A percentile compares a stretch with the other conserved stretches of the same genome.
Conservation (phyloP, 2,888 invertebrate species). For the Agriotes lineatus region DNA sequence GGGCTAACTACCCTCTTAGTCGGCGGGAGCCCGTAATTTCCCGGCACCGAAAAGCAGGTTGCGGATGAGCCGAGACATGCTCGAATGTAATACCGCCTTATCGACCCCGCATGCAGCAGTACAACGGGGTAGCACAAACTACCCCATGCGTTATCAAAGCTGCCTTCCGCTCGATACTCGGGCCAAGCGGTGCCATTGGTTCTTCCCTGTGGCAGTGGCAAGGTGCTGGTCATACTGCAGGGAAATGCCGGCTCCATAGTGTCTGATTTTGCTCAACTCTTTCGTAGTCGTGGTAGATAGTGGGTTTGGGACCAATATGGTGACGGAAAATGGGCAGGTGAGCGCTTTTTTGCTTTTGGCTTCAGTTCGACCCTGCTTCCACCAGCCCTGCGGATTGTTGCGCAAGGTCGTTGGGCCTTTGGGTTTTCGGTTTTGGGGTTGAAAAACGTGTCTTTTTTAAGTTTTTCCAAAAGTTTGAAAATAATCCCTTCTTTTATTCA, state of each 20-base stretch:
- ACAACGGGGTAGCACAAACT: conserved; percentile 41
- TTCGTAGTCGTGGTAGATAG: conserved; percentile 48
- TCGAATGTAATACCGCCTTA: conserved; percentile 36
- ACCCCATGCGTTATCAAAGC: conserved; percentile 58
- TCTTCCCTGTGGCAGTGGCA: conserved; percentile 53
- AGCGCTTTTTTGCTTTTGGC: conserved; percentile 39
- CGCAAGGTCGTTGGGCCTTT: conserved; percentile 20
- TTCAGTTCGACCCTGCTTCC: not conserved
- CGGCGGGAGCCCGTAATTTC: not conserved
- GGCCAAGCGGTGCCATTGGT: conserved; percentile 62
- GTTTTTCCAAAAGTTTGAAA: no score
- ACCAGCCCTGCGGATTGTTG: not conserved
- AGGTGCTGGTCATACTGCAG: conserved; percentile 57
- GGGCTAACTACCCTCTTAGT: not conserved
- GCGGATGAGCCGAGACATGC: conserved; percentile 1
- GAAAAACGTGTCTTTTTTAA: no score
- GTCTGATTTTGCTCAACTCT: conserved; percentile 55
- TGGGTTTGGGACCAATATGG: conserved; percentile 56
- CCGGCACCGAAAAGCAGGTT: not conserved
- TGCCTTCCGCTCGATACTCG: conserved; percentile 65
- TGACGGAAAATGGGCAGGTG: conserved; percentile 65
- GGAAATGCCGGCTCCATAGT: conserved; percentile 58
- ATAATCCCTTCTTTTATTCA: no score
- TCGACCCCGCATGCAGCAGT: conserved; percentile 30
- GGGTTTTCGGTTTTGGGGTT: not conserved